Conservation (phyloP, 1,140 invertebrate species). For the Drosophila mayri region DNA sequence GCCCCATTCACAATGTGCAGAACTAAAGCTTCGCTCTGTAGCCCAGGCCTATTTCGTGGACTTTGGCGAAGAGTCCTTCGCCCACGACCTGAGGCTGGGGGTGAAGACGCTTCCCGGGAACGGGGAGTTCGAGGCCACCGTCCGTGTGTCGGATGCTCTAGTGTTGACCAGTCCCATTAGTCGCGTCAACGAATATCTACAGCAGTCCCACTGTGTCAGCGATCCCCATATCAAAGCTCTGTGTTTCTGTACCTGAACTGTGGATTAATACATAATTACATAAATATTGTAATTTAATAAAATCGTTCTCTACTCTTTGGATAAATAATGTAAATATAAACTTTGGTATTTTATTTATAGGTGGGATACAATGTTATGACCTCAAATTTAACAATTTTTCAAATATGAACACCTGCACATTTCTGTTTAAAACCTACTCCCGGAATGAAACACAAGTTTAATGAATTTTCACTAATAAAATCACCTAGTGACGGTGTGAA, state of each 20-base stretch:
- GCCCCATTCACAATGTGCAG: background rate
- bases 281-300: background rate
- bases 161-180: conserved; percentile 27
- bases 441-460: background rate
- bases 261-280: background rate
- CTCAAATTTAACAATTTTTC: background rate
- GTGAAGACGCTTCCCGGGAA: conserved; percentile 24
- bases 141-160: conserved; percentile 10
- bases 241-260: conserved; percentile 63
- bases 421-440: background rate
- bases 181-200: conserved; percentile 14
- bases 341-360: background rate
- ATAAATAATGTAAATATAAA: background rate
- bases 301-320: background rate
- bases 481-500: background rate
- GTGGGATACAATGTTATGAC: background rate
- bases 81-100: conserved; percentile 23
- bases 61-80: conserved; percentile 3
- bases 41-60: conserved; percentile 86
- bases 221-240: conserved; percentile 11
- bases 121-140: conserved; percentile 35
- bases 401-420: too few species aligned
- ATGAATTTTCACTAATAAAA: background rate
- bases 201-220: conserved; percentile 26
- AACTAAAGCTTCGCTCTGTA: conserved; percentile 9